phyloP scores from a whole-genome alignment of 2,113 vertebrate species.

The Charadrius vociferus region DNA sequence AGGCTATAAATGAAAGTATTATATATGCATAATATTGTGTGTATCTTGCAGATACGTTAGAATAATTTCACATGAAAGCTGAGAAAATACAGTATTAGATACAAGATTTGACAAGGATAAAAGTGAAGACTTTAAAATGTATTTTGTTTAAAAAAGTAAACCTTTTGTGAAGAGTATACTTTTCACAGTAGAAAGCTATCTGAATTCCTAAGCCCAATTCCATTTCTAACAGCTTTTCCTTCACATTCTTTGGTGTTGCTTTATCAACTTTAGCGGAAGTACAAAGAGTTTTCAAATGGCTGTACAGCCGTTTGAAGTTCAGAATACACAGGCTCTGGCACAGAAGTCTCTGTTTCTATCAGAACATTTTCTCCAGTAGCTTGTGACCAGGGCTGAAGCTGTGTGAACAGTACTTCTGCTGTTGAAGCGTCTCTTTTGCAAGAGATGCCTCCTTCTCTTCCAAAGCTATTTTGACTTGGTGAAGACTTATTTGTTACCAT shows the following conservation, averaged over 20 bases:
- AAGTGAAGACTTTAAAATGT: background rate
- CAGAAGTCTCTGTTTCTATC: conserved; percentile 28
- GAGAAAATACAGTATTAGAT: background rate
- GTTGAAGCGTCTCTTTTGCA: background rate
- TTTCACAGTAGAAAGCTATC: background rate
- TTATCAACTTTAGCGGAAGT: background rate
- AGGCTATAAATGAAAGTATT: background rate
- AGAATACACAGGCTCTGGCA: background rate
- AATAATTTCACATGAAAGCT: background rate
- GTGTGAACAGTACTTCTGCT: background rate
- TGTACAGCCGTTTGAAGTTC: background rate
- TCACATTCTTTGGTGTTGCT: background rate
- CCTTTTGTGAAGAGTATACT: background rate
- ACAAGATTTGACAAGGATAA: background rate
- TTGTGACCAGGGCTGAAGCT: background rate
- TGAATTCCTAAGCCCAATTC: background rate
- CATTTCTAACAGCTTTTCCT: background rate
- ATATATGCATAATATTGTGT: background rate
- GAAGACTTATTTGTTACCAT: background rate
- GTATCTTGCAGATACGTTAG: background rate
- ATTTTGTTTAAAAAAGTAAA: background rate
- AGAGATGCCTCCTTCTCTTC: background rate
- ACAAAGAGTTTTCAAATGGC: background rate
- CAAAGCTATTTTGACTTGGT: background rate
- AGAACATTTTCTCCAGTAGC: background rate